Conservation (phyloP, 2,888 invertebrate species). For the Epinotia demarniana region DNA sequence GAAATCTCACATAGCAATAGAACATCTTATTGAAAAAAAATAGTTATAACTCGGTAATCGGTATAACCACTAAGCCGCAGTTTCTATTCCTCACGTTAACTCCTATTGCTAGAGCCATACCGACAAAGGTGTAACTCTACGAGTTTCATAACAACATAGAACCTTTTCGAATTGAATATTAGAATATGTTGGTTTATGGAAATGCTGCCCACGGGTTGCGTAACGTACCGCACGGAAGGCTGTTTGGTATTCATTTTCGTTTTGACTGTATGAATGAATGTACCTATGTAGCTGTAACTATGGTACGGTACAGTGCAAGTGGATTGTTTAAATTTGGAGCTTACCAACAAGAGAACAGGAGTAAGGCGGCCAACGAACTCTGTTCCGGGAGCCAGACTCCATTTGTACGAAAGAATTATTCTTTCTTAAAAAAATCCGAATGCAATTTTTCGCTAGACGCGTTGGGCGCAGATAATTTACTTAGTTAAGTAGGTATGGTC, state of each 20-base stretch:
- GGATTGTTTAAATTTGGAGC: too few relatives aligned
- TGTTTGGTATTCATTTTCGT: slow-evolving; percentile 22
- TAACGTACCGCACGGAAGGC: slow-evolving; percentile 31
- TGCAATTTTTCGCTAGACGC: too few relatives aligned
- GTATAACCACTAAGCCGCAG: slow-evolving; percentile 2
- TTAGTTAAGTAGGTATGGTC: too few relatives aligned
- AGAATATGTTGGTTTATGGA: slow-evolving; percentile 36
- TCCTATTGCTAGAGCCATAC: background rate
- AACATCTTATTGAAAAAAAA: too few relatives aligned
- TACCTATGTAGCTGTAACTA: background rate
- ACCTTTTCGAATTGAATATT: background rate
- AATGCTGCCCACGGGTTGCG: slow-evolving; percentile 40
- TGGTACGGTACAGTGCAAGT: too few relatives aligned
- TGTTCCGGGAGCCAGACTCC: too few relatives aligned
- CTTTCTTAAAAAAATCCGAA: too few relatives aligned
- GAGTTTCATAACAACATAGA: background rate
- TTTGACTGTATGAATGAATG: slow-evolving; percentile 3
- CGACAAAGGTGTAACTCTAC: background rate
- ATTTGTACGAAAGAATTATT: too few relatives aligned
- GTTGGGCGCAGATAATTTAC: too few relatives aligned
- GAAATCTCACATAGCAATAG: too few relatives aligned
- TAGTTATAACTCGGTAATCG: background rate
- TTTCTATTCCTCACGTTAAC: slow-evolving; percentile 19
- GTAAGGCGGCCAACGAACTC: too few relatives aligned
- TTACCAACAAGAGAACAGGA: too few relatives aligned